A percentile compares a stretch with the other conserved stretches of the same genome.
phyloP scores from a whole-genome alignment of 2,797 vertebrate genomes.

The Coendou prehensilis region DNA sequence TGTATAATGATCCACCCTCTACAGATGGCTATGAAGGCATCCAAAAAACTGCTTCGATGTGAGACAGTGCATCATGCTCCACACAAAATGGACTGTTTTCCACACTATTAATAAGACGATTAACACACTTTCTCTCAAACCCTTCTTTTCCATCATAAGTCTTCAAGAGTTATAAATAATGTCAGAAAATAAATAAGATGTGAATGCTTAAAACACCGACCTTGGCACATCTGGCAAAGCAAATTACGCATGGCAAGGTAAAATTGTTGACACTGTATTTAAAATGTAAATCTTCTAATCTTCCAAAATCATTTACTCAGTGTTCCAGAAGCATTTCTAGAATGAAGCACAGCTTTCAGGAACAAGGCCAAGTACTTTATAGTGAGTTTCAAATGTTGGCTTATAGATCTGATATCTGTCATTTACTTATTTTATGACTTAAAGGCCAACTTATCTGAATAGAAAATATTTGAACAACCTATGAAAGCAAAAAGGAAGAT shows the following conservation, averaged over 20 bases:
- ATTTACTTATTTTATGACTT: constrained; percentile 35
- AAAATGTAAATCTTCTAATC: constrained; percentile 50
- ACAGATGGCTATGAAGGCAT: constrained; percentile 87
- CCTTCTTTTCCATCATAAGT: constrained; percentile 71
- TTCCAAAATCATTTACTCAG: constrained; percentile 71
- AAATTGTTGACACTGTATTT: constrained; percentile 63
- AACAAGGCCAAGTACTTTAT: constrained; percentile 32
- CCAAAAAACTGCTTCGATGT: constrained; percentile 85
- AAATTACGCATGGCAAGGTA: constrained; percentile 49
- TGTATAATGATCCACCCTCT: constrained; percentile 85
- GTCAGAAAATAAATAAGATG: constrained; percentile 77
- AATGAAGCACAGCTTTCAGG: constrained; percentile 29
- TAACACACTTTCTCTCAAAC: constrained; percentile 70
- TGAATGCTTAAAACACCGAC: constrained; percentile 59
- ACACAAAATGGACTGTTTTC: constrained; percentile 80
- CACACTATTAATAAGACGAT: constrained; percentile 78
- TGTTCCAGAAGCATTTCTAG: constrained; percentile 75
- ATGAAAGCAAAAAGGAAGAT: constrained; percentile 67
- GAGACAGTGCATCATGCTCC: constrained; percentile 80
- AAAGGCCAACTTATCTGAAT: constrained; percentile 60
- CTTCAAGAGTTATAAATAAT: constrained; percentile 64
- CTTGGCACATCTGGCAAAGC: constrained; percentile 76
- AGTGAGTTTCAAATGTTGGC: constrained; percentile 61
- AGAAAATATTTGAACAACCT: constrained; percentile 72
- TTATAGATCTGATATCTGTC: constrained; percentile 59